phyloP scores from a whole-genome alignment of 2,888 invertebrate genomes.

The Synergus gifuensis region DNA sequence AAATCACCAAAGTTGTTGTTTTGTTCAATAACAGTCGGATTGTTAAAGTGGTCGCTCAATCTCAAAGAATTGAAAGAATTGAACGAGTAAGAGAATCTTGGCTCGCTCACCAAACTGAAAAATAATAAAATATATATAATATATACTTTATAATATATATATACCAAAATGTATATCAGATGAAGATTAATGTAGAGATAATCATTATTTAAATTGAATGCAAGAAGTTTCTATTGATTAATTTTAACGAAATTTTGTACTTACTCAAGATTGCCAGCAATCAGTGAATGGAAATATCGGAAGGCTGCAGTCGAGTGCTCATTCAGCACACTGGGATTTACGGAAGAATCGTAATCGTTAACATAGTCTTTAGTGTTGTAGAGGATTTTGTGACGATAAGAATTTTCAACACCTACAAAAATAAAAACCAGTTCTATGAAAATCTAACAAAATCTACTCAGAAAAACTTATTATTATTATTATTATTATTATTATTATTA shows the following conservation, averaged over 20 bases:
- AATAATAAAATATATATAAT: not conserved
- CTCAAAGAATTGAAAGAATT: conserved; percentile 79
- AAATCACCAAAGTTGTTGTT: conserved; percentile 85
- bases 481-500: too few relatives aligned
- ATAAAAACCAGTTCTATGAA: not conserved
- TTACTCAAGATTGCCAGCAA: conserved; percentile 85
- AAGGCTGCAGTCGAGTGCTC: conserved; percentile 87
- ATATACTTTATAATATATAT: not conserved
- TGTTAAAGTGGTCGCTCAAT: conserved; percentile 85
- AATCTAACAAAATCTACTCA: not conserved
- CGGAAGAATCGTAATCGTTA: conserved; percentile 83
- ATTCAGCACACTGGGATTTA: conserved; percentile 84
- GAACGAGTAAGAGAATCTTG: conserved; percentile 60
- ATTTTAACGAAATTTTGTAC: conserved; percentile 65
- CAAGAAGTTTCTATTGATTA: not conserved
- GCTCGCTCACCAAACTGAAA: conserved; percentile 60
- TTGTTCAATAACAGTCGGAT: conserved; percentile 83
- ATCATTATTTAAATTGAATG: not conserved
- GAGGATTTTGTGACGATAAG: conserved; percentile 82
- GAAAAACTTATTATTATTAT: too few relatives aligned
- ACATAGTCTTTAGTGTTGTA: conserved; percentile 82
- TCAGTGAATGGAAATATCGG: conserved; percentile 86
- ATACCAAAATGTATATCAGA: not conserved
- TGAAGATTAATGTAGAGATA: too few relatives aligned
- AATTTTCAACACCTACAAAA: conserved; percentile 80